Evolutionary conservation across 2,888 invertebrate species (phyloP).

Genomic region (Eupithecia inturbata): DNA sequence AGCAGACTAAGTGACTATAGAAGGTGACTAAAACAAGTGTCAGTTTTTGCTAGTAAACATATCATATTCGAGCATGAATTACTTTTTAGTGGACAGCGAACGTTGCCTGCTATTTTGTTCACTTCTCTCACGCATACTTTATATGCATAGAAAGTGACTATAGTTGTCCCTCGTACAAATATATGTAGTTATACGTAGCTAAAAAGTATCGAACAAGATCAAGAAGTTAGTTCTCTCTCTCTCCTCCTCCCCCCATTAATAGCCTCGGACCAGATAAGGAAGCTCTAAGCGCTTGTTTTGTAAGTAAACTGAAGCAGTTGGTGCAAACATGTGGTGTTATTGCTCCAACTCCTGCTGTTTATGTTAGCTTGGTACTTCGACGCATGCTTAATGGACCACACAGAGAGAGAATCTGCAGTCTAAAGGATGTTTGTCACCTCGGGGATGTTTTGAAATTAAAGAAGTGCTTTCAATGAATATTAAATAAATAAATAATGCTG

Average conservation of each 20-base stretch:
- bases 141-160: no score
- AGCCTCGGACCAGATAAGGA: background rate
- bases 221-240: background rate
- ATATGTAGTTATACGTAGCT: background rate
- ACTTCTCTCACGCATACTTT: no score
- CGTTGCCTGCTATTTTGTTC: no score
- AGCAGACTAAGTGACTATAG: no score
- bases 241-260: constrained; percentile 4
- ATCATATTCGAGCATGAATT: no score
- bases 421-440: background rate
- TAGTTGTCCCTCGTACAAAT: background rate
- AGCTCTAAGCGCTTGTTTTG: constrained; percentile 12
- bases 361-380: constrained; percentile 29
- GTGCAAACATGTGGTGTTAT: constrained; percentile 33
- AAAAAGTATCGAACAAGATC: background rate
- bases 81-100: no score
- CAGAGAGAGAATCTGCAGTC: background rate
- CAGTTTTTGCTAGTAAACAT: no score
- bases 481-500: no score
- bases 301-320: constrained; percentile 18
- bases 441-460: background rate
- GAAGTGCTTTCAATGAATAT: no score
- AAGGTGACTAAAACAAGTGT: no score
- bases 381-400: constrained; percentile 16
- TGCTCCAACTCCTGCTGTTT: constrained; percentile 26